Base-by-base conservation (phyloP, 2,113 vertebrate genomes). In the Limnothrissa miodon region DNA sequence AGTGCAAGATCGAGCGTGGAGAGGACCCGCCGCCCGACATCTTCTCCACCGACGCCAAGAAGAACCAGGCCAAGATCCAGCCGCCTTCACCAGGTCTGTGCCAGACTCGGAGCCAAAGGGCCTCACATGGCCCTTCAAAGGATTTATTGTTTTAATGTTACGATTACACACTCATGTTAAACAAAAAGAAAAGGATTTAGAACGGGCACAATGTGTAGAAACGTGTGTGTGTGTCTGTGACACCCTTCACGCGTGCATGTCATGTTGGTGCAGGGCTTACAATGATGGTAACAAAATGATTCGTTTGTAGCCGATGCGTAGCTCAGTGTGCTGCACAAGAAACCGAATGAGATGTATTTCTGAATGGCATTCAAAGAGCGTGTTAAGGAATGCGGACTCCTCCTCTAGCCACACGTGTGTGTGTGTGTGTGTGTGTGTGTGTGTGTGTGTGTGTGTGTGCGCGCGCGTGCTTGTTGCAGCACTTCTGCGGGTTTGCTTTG, bases 21-120 rank as follows among this genome's bases (percentile, higher is more conserved):
- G 98, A 99, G 92, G 98, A 99, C 87, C 98, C 98, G 46, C 98
- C 98, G n/a, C 96, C 97, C 0, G 98, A 99, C 89, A 96, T 99
- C 90, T 98, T 99, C 84, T 95, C 96, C 85, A 95, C 95, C 0
- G 97, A 99, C 89, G 94, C 95, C 82, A 99, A 99, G 93, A 99
- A 99, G 92, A 98, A 95, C 91, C 97, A 98, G 92, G 92, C 97
- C 45, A 99, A 99, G 95, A 95, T 99, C 88, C 97, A 99, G 83
- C 98, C 98, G 83, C 98, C 98, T 0, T 99, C 98, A 90, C 98
- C 98, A 92, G 98, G 98, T 99, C 91, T 94, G 95, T 82, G 29
- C 36, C 11, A 19, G 42, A 48, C 11, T 9, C 46, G 11, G 39
- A 46, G 25, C 89, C n/a, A 80, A 78, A n/a, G n/a, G n/a, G n/a